Percentiles rank a stretch among this genome's conserved stretches.
These are phyloP conservation scores for Nyctalus aviator DNA, from an alignment of 2,797 vertebrate species.

Conservation along the genomic window DNA sequence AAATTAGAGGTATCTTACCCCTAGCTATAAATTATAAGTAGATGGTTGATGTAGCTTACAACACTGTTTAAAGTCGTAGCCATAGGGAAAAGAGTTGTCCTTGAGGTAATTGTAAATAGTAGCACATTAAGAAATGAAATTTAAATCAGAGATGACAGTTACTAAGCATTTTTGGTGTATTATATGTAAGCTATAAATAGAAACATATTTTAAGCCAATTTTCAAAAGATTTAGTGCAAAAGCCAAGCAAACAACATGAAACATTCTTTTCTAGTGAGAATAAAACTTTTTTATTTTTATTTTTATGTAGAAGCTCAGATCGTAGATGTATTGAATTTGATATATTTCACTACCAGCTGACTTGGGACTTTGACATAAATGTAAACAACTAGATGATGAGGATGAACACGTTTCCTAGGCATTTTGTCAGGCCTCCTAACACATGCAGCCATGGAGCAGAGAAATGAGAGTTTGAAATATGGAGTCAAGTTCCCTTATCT, in stretches of 20 bases:
- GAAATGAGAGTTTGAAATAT: not conserved
- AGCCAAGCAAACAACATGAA: slow-evolving; percentile 30
- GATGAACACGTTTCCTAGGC: slow-evolving; percentile 5
- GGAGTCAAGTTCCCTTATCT: not conserved
- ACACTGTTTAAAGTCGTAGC: slow-evolving; percentile 67
- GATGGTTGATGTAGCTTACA: slow-evolving; percentile 44
- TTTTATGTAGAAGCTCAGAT: not conserved
- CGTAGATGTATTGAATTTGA: not conserved
- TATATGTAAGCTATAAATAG: not conserved
- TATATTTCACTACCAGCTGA: not conserved
- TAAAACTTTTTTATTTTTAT: slow-evolving; percentile 21
- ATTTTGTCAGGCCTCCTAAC: not conserved
- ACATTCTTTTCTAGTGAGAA: not conserved
- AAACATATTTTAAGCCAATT: slow-evolving; percentile 16
- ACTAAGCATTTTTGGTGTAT: slow-evolving; percentile 15
- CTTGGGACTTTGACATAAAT: slow-evolving; percentile 19
- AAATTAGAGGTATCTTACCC: slow-evolving; percentile 39
- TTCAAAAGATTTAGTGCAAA: slow-evolving; percentile 34
- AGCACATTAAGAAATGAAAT: slow-evolving; percentile 22
- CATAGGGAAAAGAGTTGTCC: slow-evolving; percentile 65
- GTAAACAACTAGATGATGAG: not conserved
- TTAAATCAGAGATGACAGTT: slow-evolving; percentile 57
- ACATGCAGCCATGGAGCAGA: not conserved
- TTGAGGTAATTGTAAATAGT: slow-evolving; percentile 75
- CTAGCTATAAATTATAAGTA: slow-evolving; percentile 62